phyloP scores from a whole-genome alignment of 2,113 vertebrate species.

The Sclerurus mexicanus region DNA sequence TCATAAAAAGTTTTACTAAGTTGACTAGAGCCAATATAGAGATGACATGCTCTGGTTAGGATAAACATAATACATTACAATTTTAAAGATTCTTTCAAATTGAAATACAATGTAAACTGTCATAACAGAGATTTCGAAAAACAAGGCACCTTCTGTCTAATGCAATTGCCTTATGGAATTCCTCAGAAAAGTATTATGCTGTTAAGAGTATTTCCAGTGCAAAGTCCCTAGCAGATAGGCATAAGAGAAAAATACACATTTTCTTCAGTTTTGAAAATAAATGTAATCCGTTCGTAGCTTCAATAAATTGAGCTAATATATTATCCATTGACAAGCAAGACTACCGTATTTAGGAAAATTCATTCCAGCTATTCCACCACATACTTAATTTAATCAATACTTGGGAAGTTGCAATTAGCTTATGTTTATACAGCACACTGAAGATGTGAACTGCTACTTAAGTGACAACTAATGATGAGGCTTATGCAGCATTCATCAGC shows the following conservation, averaged over 20 bases:
- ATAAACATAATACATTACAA: neutral
- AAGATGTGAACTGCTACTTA: neutral
- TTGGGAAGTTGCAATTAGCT: slow-evolving; percentile 32
- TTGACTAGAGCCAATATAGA: neutral
- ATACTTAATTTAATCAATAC: slow-evolving; percentile 24
- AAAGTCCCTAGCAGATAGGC: neutral
- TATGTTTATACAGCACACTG: slow-evolving; percentile 35
- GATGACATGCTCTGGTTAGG: neutral
- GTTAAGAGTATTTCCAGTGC: neutral
- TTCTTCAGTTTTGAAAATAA: neutral
- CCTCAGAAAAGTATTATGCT: neutral
- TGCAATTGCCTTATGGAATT: neutral
- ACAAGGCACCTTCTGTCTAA: neutral
- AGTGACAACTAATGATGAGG: slow-evolving; percentile 15
- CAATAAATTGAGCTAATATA: neutral
- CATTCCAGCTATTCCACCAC: neutral
- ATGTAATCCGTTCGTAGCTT: neutral
- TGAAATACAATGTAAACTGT: neutral
- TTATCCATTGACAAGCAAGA: neutral
- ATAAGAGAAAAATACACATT: neutral
- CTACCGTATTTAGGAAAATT: neutral
- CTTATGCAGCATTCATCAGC: slow-evolving; percentile 18
- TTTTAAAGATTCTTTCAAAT: neutral
- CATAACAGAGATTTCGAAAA: neutral
- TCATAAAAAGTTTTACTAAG: neutral